Evolutionary conservation across 1,140 invertebrate species (phyloP).

Genomic region (Dendroctonus ponderosae): DNA sequence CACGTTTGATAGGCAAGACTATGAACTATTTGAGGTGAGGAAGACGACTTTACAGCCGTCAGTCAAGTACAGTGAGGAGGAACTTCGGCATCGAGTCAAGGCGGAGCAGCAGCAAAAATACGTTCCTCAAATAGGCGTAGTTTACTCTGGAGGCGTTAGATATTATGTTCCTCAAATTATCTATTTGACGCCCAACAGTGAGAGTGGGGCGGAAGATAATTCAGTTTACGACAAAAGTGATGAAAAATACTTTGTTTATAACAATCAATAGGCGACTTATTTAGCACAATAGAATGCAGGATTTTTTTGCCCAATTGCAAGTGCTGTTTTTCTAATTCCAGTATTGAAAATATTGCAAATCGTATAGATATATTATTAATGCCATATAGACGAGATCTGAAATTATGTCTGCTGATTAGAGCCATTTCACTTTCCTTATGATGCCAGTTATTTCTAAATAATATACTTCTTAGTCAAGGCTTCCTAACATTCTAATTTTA

Average conservation of each 20-base stretch:
- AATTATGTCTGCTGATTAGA: too few relatives aligned
- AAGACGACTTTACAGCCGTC: slow-evolving; percentile 33
- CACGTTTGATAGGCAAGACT: slow-evolving; percentile 46
- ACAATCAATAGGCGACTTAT: slow-evolving; percentile 1
- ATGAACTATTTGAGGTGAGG: slow-evolving; percentile 38
- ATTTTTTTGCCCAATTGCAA: too few relatives aligned
- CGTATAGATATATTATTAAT: too few relatives aligned
- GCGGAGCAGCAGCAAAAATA: slow-evolving; percentile 32
- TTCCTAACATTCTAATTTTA: too few relatives aligned
- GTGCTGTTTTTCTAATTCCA: too few relatives aligned
- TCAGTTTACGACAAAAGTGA: slow-evolving; percentile 46
- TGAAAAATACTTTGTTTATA: slow-evolving; percentile 40
- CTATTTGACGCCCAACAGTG: slow-evolving; percentile 38
- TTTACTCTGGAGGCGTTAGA: slow-evolving; percentile 47
- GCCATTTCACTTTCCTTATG: too few relatives aligned
- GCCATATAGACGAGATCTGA: too few relatives aligned
- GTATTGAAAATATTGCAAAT: too few relatives aligned
- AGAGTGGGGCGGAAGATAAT: slow-evolving; percentile 41
- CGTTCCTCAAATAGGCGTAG: slow-evolving; percentile 48
- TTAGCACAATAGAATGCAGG: too few relatives aligned
- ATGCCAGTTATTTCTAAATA: too few relatives aligned
- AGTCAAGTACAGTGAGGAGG: slow-evolving; percentile 31
- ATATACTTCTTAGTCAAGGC: too few relatives aligned
- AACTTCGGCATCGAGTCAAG: slow-evolving; percentile 15
- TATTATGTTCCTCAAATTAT: slow-evolving; percentile 49